Percentiles rank a stretch among this genome's conserved stretches.
These are phyloP conservation scores for Bombylius discolor DNA, from an alignment of 2,888 invertebrate genomes.

Conservation along the genomic window DNA sequence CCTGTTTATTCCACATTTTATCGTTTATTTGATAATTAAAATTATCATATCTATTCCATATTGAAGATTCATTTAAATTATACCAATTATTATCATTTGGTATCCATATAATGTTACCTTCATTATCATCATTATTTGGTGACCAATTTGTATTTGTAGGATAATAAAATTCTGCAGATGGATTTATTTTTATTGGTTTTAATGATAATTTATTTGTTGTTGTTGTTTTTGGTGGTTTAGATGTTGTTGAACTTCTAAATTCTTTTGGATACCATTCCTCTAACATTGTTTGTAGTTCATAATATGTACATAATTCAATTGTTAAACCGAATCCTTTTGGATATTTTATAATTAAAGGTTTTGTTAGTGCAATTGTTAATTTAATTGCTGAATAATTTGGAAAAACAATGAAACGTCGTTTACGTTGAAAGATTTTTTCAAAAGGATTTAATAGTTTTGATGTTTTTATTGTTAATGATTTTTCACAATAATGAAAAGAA, in stretches of 20 bases:
- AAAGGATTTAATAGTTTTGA: slow-evolving; percentile 4
- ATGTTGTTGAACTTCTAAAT: slow-evolving; percentile 18
- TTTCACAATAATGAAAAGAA: background rate
- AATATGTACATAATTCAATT: slow-evolving; percentile 26
- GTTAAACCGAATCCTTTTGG: slow-evolving; percentile 23
- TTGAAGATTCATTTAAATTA: no score
- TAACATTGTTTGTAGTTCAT: slow-evolving; percentile 23
- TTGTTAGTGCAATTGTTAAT: slow-evolving; percentile 24
- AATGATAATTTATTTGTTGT: background rate
- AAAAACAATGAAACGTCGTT: slow-evolving; percentile 26
- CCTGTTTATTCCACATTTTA: no score
- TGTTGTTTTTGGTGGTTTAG: slow-evolving; percentile 1
- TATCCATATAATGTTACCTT: no score
- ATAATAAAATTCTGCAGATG: no score
- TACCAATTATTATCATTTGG: no score
- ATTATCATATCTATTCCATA: no score
- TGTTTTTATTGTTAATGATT: no score
- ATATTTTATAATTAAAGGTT: slow-evolving; percentile 21
- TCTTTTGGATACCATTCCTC: slow-evolving; percentile 28
- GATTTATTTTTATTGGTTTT: no score
- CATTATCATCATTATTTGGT: no score
- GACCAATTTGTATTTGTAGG: no score
- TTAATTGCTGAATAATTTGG: slow-evolving; percentile 26
- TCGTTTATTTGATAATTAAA: no score
- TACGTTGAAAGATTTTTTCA: slow-evolving; percentile 26